Percentiles rank a stretch among this genome's conserved stretches.
These are phyloP conservation scores for Ptychadena robeensis DNA, from an alignment of 2,797 vertebrate species.

Conservation along the genomic window DNA sequence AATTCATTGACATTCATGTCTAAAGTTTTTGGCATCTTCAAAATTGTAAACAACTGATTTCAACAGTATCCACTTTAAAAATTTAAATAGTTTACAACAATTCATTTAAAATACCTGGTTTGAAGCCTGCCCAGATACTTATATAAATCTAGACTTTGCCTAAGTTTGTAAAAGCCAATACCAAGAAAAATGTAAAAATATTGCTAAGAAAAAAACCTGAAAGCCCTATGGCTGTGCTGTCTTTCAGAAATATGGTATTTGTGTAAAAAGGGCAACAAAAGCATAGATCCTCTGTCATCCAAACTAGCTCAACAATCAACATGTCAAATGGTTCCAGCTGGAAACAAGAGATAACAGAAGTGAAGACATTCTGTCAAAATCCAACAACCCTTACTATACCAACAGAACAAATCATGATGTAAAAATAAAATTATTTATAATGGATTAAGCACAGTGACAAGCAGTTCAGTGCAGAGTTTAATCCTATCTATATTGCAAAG, in stretches of 20 bases:
- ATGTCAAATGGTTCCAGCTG: conserved; percentile 40
- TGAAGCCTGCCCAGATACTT: too few relatives aligned
- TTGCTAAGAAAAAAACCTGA: not conserved
- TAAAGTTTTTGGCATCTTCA: too few relatives aligned
- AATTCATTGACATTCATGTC: too few relatives aligned
- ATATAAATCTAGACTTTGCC: too few relatives aligned
- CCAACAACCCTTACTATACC: conserved; percentile 7
- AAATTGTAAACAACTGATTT: too few relatives aligned
- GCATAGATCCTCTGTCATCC: conserved; percentile 26
- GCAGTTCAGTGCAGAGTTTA: not conserved
- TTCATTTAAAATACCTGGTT: too few relatives aligned
- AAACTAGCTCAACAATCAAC: conserved; percentile 32
- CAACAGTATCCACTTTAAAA: too few relatives aligned
- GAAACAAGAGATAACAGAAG: conserved; percentile 36
- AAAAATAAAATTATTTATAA: conserved; percentile 22
- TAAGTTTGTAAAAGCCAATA: not conserved
- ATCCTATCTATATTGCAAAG: conserved; percentile 7
- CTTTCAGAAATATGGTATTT: conserved; percentile 7
- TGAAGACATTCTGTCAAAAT: conserved; percentile 36
- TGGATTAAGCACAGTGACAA: conserved; percentile 16
- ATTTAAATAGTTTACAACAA: too few relatives aligned
- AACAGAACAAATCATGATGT: conserved; percentile 20
- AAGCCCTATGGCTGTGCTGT: not conserved
- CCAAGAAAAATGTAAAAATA: not conserved
- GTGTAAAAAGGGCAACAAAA: conserved; percentile 23